These are phyloP conservation scores for Dipus sagitta DNA, from an alignment of 2,797 vertebrate species.

Conservation along the genomic window DNA sequence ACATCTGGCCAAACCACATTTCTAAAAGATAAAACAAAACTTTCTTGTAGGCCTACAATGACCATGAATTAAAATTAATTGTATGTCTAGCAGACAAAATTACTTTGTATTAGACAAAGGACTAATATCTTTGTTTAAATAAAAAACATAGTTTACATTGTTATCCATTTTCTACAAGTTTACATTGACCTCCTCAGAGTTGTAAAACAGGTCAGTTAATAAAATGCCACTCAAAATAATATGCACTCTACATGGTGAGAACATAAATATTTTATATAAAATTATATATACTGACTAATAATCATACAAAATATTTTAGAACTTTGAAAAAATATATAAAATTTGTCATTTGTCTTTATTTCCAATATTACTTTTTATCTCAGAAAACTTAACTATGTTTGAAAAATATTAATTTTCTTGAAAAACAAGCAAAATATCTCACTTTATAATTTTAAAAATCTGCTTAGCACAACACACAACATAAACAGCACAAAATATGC, in stretches of 20 bases:
- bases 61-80: not conserved
- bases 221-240: not conserved
- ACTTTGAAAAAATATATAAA: not conserved
- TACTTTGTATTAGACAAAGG: not conserved
- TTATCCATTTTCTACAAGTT: slow-evolving; percentile 35
- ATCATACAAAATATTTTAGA: not conserved
- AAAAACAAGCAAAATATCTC: not conserved
- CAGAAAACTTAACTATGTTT: not conserved
- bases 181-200: not conserved
- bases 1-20: not conserved
- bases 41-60: not conserved
- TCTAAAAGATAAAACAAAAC: not conserved
- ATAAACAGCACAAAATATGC: not conserved
- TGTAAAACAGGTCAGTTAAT: slow-evolving; percentile 29
- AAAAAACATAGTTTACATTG: not conserved
- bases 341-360: not conserved
- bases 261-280: not conserved
- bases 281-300: not conserved
- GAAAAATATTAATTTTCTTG: not conserved
- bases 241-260: not conserved
- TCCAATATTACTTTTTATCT: not conserved
- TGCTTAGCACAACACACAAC: not conserved
- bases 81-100: not conserved
- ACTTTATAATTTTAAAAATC: not conserved
- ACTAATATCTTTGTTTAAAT: slow-evolving; percentile 10